Base-by-base conservation (phyloP, 2,888 invertebrate species). In the Xylota segnis region DNA sequence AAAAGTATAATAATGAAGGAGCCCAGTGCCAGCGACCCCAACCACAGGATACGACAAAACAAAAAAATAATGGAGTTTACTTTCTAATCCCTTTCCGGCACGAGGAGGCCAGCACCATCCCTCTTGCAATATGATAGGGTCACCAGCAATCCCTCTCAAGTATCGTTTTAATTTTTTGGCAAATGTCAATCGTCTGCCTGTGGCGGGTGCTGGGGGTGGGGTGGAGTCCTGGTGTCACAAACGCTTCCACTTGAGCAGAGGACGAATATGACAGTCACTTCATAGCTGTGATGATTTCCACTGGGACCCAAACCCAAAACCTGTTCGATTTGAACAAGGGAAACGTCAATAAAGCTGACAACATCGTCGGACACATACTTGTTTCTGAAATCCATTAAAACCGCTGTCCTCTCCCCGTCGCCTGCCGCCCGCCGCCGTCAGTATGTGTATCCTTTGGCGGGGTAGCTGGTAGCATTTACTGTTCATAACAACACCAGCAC, bases 381-480 rank as follows among this genome's bases (percentile, higher is more conserved):
- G 81, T 84, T 84, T 70, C 52, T 84, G 81, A 84, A 76, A 81
- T 84, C 84, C 84, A 84, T 84, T 84, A 84, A 71, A 81, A 71
- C 16, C 59, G 40, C 74, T n/a, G n/a, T n/a, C n/a, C 43, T 40
- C 37, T 7, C 50, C 40, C 23, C 27, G n/a, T n/a, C n/a, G n/a
- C n/a, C n/a, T n/a, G n/a, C n/a, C n/a, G n/a, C n/a, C n/a, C n/a
- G n/a, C n/a, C n/a, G n/a, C n/a, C n/a, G 50, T 52, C 5, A 47
- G 29, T 54, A 14, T 54, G 23, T 54, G 66, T 78, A 32, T 50
- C 40, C 54, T 34, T 43, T 43, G 45, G 81, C 37, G 45, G 59
- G 54, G 40, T 47, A 56, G 75, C n/a, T n/a, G n/a, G n/a, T 68
- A 56, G 54, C 34, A 61, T 74, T 66, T 61, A 79, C 72, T 66